phyloP scores from a whole-genome alignment of 2,888 invertebrate species.

The Andrena fulva region DNA sequence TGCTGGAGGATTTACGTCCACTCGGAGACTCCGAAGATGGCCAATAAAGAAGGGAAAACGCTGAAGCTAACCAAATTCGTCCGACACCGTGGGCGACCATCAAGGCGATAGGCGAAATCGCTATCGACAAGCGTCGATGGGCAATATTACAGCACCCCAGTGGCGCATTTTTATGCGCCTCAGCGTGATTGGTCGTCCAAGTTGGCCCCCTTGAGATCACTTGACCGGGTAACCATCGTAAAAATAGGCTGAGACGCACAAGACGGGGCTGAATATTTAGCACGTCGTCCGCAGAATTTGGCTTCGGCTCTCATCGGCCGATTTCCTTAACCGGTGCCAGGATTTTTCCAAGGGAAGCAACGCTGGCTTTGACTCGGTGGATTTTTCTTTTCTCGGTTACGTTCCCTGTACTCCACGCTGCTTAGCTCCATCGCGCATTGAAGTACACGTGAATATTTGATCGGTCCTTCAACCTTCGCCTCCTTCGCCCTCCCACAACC shows the following conservation, averaged over 20 bases:
- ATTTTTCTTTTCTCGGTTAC: constrained; percentile 56
- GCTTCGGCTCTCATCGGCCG: neutral
- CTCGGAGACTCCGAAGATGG: neutral
- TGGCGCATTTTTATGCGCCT: constrained; percentile 79
- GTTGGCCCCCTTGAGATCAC: constrained; percentile 79
- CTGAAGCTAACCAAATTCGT: constrained; percentile 44
- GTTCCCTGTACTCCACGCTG: constrained; percentile 52
- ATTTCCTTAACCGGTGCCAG: constrained; percentile 29
- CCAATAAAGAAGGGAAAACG: constrained; percentile 38
- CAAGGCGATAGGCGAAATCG: constrained; percentile 40
- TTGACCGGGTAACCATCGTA: constrained; percentile 75
- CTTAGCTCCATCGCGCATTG: constrained; percentile 78
- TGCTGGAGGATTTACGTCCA: constrained; percentile 4
- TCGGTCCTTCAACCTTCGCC: constrained; percentile 82
- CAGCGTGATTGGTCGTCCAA: constrained; percentile 76
- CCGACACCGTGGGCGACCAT: constrained; percentile 33
- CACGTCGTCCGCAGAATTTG: neutral
- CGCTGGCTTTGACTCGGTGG: constrained; percentile 14
- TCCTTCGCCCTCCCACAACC: constrained; percentile 70
- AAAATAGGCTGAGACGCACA: constrained; percentile 41
- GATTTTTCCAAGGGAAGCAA: neutral
- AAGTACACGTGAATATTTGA: constrained; percentile 84
- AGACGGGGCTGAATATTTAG: constrained; percentile 45
- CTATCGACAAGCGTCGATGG: constrained; percentile 71
- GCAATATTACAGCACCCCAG: constrained; percentile 78